Conservation (phyloP, 2,888 invertebrate genomes). For the Drosophila multiciliata region DNA sequence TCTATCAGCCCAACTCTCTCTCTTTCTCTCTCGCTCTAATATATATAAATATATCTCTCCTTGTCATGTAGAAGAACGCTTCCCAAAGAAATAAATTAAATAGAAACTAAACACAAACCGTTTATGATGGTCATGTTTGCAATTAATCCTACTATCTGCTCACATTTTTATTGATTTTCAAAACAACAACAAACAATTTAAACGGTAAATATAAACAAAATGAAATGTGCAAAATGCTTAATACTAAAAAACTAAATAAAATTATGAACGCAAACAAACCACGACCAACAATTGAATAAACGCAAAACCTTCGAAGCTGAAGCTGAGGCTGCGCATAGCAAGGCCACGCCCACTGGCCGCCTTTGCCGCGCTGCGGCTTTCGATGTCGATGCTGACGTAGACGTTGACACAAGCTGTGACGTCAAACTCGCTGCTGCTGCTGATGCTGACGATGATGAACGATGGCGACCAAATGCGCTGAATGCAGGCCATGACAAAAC, state of each 20-base stretch:
- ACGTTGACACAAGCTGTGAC: conserved; percentile 40
- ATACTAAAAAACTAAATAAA: conserved; percentile 13
- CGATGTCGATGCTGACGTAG: conserved; percentile 60
- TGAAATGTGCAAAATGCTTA: conserved; percentile 17
- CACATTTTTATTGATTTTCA: conserved; percentile 68
- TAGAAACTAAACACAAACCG: conserved; percentile 29
- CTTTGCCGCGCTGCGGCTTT: conserved; percentile 63
- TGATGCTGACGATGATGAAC: conserved; percentile 51
- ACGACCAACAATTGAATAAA: conserved; percentile 24
- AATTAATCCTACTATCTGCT: conserved; percentile 64
- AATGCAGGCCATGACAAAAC: conserved; percentile 48
- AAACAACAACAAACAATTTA: conserved; percentile 36
- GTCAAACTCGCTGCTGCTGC: conserved; percentile 34
- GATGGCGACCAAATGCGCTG: conserved; percentile 54
- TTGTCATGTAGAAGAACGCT: conserved; percentile 30
- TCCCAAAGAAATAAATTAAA: background rate
- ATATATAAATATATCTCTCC: conserved; percentile 24
- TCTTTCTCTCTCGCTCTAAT: conserved; percentile 31
- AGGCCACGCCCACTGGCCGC: conserved; percentile 41
- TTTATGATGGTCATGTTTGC: conserved; percentile 53
- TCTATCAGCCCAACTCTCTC: conserved; percentile 29
- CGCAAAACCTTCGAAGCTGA: conserved; percentile 13
- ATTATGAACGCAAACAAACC: conserved; percentile 11
- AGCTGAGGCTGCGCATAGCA: conserved; percentile 40
- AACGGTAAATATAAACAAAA: conserved; percentile 17